Evolutionary conservation across 2,888 invertebrate species (phyloP).

Genomic region (Ptychoptera albimana): DNA sequence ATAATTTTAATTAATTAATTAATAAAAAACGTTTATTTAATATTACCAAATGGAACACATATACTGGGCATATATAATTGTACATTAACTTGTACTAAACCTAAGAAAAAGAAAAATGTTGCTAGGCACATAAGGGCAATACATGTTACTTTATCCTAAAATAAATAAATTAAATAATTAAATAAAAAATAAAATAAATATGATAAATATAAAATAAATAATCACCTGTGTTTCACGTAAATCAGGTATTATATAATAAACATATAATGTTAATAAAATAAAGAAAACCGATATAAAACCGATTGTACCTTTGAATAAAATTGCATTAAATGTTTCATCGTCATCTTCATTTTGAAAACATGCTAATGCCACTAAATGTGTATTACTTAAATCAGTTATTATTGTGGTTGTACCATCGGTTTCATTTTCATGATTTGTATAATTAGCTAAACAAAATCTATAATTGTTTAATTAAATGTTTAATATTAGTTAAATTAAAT

Average conservation of each 20-base stretch:
- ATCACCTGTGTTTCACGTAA: slow-evolving; percentile 36
- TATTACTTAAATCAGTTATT: too few species aligned
- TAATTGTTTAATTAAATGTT: too few species aligned
- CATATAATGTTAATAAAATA: slow-evolving; percentile 38
- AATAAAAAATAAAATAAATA: background rate
- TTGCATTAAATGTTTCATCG: too few species aligned
- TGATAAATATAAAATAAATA: background rate
- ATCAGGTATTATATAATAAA: slow-evolving; percentile 43
- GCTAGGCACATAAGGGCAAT: slow-evolving; percentile 8
- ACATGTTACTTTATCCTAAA: slow-evolving; percentile 11
- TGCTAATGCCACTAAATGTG: too few species aligned
- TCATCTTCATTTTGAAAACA: too few species aligned
- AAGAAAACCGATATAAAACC: slow-evolving; percentile 40
- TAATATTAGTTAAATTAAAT: too few species aligned
- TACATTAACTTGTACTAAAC: slow-evolving; percentile 6
- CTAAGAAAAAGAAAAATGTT: slow-evolving; percentile 7
- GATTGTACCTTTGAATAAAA: slow-evolving; percentile 19
- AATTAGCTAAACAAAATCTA: too few species aligned
- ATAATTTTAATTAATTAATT: background rate
- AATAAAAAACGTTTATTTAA: background rate
- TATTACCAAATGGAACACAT: slow-evolving; percentile 2
- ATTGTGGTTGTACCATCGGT: too few species aligned
- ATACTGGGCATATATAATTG: background rate
- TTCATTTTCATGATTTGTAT: too few species aligned
- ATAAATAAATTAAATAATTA: background rate